These are phyloP conservation scores for Mastomys natalensis DNA, from an alignment of 2,113 vertebrate genomes.

Conservation along the genomic window DNA sequence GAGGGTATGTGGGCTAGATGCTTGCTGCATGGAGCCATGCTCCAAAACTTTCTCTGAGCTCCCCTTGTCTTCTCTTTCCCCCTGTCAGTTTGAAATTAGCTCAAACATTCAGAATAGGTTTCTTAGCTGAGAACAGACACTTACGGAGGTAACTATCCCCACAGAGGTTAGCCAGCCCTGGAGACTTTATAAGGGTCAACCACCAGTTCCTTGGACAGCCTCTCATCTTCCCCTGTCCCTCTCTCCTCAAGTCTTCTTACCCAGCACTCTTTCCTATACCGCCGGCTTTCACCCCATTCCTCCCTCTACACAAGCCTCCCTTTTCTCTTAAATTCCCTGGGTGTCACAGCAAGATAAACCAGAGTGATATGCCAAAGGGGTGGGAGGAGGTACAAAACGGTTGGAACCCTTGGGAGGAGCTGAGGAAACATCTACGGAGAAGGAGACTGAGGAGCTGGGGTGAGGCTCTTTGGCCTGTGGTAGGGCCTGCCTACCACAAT, in stretches of 20 bases:
- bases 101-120: neutral
- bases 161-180: neutral
- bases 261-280: neutral
- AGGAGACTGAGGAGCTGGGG: constrained; percentile 19
- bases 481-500: neutral
- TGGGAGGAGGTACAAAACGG: neutral
- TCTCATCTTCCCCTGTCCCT: neutral
- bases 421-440: constrained; percentile 43
- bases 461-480: neutral
- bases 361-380: neutral
- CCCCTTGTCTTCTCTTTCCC: neutral
- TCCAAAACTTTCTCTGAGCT: neutral
- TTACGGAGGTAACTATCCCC: neutral
- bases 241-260: neutral
- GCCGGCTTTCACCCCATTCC: neutral
- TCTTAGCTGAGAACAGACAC: neutral
- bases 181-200: neutral
- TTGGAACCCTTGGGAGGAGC: constrained; percentile 17
- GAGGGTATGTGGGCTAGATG: neutral
- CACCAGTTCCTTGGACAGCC: neutral
- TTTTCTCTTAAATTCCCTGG: neutral
- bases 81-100: neutral
- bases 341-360: constrained; percentile 14
- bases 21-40: rapidly evolving
- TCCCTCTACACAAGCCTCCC: neutral